Evolutionary conservation across 2,888 invertebrate species (phyloP).

Genomic region (Platycheirus rosarum): DNA sequence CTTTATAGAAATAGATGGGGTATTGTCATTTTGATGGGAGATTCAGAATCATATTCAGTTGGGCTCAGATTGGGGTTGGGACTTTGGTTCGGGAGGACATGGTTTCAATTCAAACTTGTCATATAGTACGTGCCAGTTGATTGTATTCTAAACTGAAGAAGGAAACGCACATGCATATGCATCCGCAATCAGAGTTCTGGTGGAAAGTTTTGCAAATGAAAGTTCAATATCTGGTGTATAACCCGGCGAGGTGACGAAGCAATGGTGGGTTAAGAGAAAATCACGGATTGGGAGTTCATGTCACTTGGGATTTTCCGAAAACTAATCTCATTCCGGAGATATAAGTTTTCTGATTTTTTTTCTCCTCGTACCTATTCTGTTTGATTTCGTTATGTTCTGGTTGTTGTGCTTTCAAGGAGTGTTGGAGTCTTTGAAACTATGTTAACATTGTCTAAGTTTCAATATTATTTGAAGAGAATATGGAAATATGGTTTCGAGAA

Average conservation of each 20-base stretch:
- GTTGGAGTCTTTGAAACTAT: conserved; percentile 12
- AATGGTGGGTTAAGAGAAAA: conserved; percentile 9
- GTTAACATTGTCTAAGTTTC: conserved; percentile 6
- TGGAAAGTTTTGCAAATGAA: conserved; percentile 42
- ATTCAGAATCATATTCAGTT: conserved; percentile 27
- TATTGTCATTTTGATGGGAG: background rate
- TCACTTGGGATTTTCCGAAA: conserved; percentile 34
- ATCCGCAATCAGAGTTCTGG: conserved; percentile 58
- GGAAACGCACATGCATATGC: conserved; percentile 53
- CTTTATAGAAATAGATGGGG: background rate
- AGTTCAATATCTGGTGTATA: conserved; percentile 36
- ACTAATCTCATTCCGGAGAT: conserved; percentile 33
- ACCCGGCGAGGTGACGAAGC: background rate
- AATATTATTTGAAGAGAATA: conserved; percentile 10
- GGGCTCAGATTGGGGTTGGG: background rate
- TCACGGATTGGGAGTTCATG: conserved; percentile 19
- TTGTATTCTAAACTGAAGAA: conserved; percentile 18
- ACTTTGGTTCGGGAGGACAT: conserved; percentile 30
- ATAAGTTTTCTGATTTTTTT: conserved; percentile 25
- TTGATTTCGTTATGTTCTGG: conserved; percentile 8
- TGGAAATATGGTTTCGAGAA: too few relatives aligned
- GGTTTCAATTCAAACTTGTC: conserved; percentile 68
- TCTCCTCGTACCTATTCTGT: conserved; percentile 1
- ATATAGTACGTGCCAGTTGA: conserved; percentile 63
- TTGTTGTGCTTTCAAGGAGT: background rate